These are phyloP conservation scores for Nasonovia ribisnigri DNA, from an alignment of 2,888 invertebrate species.

Conservation along the genomic window DNA sequence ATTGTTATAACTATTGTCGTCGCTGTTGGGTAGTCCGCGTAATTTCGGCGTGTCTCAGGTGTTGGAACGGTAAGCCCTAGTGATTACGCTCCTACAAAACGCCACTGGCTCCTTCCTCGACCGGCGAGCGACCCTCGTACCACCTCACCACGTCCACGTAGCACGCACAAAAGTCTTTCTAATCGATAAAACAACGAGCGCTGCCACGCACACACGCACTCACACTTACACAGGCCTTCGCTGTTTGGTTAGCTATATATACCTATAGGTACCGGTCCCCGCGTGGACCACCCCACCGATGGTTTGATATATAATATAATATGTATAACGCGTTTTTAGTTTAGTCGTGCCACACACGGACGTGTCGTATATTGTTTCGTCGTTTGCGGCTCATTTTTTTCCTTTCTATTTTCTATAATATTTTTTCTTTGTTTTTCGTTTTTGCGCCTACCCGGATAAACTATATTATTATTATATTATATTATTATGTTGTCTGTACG, in stretches of 20 bases:
- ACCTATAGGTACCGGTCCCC: slow-evolving; percentile 4
- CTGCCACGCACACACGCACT: not conserved
- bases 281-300: not conserved
- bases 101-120: not conserved
- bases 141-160: not conserved
- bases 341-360: not conserved
- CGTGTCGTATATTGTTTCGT: not conserved
- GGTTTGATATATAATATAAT: slow-evolving; percentile 3
- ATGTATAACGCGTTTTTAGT: slow-evolving; percentile 9
- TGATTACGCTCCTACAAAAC: slow-evolving; percentile 54
- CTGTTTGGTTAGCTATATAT: slow-evolving; percentile 14
- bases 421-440: slow-evolving; percentile 12
- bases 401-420: not conserved
- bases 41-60: slow-evolving; percentile 58
- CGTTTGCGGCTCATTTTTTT: slow-evolving; percentile 1
- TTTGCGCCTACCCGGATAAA: not conserved
- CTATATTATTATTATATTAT: slow-evolving; percentile 17
- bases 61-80: slow-evolving; percentile 49
- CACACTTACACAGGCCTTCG: not conserved
- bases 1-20: not conserved
- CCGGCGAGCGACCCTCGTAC: not conserved
- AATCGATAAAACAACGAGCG: slow-evolving; percentile 52
- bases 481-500: slow-evolving; percentile 8
- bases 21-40: not conserved
- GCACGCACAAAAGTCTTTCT: slow-evolving; percentile 30